These are phyloP conservation scores for Eupithecia insigniata DNA, from an alignment of 2,888 invertebrate species.

Conservation along the genomic window DNA sequence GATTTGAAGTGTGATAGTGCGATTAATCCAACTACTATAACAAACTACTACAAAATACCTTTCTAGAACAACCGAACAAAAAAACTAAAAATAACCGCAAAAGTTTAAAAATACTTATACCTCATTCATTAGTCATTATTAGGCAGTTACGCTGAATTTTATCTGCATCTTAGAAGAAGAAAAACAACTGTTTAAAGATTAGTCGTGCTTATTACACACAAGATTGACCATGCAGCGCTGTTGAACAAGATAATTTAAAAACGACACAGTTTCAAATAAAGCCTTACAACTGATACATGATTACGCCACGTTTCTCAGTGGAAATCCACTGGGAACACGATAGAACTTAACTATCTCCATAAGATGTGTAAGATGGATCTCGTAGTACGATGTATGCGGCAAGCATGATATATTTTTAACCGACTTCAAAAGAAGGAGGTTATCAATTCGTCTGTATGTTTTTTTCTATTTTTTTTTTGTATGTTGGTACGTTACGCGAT, in stretches of 20 bases:
- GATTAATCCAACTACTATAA: too few relatives aligned
- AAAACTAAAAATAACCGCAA: neutral
- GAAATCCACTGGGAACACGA: neutral
- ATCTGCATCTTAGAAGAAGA: neutral
- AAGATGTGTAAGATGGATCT: too few relatives aligned
- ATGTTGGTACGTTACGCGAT: too few relatives aligned
- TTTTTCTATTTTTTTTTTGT: too few relatives aligned
- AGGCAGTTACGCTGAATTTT: neutral
- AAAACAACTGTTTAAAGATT: neutral
- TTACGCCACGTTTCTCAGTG: neutral
- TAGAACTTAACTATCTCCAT: neutral
- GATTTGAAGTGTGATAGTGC: too few relatives aligned
- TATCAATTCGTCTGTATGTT: too few relatives aligned
- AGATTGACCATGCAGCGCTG: neutral
- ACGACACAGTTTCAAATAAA: neutral
- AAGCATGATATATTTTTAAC: too few relatives aligned
- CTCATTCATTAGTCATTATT: neutral
- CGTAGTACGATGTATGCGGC: too few relatives aligned
- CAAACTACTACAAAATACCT: too few relatives aligned
- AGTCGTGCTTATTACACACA: constrained; percentile 1
- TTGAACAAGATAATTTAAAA: neutral
- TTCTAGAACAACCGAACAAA: neutral
- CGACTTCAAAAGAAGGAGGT: too few relatives aligned
- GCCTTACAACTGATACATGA: neutral
- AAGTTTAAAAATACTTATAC: neutral